Base-by-base conservation (phyloP, 2,797 vertebrate species). In the Lerista edwardsae region DNA sequence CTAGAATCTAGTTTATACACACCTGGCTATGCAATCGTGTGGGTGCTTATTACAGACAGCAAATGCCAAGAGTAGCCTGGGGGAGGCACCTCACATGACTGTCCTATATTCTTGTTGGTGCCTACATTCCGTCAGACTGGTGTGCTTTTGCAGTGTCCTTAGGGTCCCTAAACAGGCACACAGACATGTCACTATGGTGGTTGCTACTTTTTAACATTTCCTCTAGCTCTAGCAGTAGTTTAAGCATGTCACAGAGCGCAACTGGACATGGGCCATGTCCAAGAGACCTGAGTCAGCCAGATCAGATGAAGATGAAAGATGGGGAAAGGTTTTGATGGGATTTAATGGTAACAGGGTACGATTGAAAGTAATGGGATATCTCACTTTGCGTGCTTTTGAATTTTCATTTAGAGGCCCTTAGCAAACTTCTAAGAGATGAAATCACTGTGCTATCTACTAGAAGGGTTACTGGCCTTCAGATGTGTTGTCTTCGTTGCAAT, bases 51-150 rank as follows among this genome's bases (percentile, higher is more conserved):
- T 82, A 27, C 23, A n/a, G 67, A 59, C 14, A 87, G 65, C 80
- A 88, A 85, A 27, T 87, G 85, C 55, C 82, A 83, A 0, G 82
- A 55, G 15, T 81, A 34, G 29, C 34, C 8, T 17, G 62, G 61
- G n/a, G 83, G 27, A 74, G 55, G 3, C 29, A 12, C 19, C 68
- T 74, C 11, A 11, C 23, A 69, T 61, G 36, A 27, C 55, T 88
- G 41, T 69, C 29, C 21, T 39, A n/a, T 0, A 0, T 25, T 59
- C 3, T 14, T 34, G 57, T 10, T 10, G 25, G 79, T 82, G 55
- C 39, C 29, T 75, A 31, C 29, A 67, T 31, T 80, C 71, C 31
- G 31, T 74, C 34, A 36, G 23, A 73, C 51, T 36, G 21, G 0
- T 17, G 25, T 17, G 3, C 19, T 4, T 69, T n/a, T 41, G 41